Evolutionary conservation across 2,888 invertebrate genomes (phyloP).

Genomic region (Xestia ashworthii): DNA sequence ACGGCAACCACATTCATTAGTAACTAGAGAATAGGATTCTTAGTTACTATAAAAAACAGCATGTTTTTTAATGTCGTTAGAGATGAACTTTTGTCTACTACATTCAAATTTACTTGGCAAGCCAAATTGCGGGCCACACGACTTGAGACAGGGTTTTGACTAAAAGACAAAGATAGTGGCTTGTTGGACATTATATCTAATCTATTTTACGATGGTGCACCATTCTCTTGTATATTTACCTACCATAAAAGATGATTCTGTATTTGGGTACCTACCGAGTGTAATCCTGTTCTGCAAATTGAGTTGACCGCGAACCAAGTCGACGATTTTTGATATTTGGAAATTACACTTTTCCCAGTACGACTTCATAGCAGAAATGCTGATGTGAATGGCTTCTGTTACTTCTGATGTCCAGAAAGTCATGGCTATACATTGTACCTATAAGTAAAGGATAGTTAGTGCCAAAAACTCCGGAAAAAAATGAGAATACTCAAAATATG

Average conservation of each 20-base stretch:
- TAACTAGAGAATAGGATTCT: not conserved
- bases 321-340: constrained; percentile 96
- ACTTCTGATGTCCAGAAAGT: constrained; percentile 98
- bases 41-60: not conserved
- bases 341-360: constrained; percentile 94
- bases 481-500: no score
- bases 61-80: not conserved
- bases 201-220: not conserved
- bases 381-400: constrained; percentile 93
- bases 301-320: constrained; percentile 96
- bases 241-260: not conserved
- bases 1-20: not conserved
- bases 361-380: constrained; percentile 88
- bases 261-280: constrained; percentile 89
- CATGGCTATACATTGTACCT: constrained; percentile 95
- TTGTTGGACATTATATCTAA: not conserved
- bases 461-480: no score
- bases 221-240: not conserved
- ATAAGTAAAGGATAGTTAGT: constrained; percentile 56
- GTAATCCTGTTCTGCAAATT: constrained; percentile 97
- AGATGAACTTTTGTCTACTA: not conserved
- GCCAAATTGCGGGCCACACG: not conserved
- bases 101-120: not conserved
- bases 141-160: not conserved
- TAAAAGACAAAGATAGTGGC: not conserved